Conservation (phyloP, 2,797 vertebrate genomes). For the Sebastes glaucus region DNA sequence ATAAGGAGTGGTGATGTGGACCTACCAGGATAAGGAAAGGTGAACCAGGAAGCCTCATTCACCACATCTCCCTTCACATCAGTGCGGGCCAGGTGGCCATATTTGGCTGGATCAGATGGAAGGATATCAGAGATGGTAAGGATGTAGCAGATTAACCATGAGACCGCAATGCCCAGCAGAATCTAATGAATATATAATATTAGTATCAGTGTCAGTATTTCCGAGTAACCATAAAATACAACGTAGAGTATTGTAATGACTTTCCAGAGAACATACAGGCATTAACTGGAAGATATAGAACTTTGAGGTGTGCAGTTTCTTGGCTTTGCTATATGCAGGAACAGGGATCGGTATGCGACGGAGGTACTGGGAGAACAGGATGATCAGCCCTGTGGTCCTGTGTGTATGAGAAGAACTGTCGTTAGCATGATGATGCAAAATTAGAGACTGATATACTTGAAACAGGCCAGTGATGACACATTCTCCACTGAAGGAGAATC, state of each 20-base stretch:
- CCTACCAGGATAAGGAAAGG: constrained; percentile 93
- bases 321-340: constrained; percentile 82
- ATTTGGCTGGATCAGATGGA: constrained; percentile 79
- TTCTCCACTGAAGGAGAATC: neutral
- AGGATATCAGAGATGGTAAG: constrained; percentile 88
- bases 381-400: constrained; percentile 89
- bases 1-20: neutral
- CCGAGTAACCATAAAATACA: neutral
- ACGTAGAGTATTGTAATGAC: neutral
- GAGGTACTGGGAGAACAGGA: constrained; percentile 95
- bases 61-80: constrained; percentile 87
- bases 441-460: neutral
- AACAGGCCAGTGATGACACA: neutral
- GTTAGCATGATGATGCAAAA: neutral
- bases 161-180: constrained; percentile 88
- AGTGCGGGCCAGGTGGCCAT: constrained; percentile 89
- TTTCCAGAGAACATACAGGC: constrained; percentile 81
- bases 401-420: constrained; percentile 9
- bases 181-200: constrained; percentile 81
- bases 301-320: constrained; percentile 81
- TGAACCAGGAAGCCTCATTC: constrained; percentile 89
- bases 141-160: constrained; percentile 90
- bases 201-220: constrained; percentile 3
- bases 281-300: constrained; percentile 91
- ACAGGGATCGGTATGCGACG: constrained; percentile 83